A percentile compares a stretch with the other conserved stretches of the same genome.
These are phyloP conservation scores for Dolomedes plantarius DNA, from an alignment of 2,888 invertebrate species.

Conservation along the genomic window DNA sequence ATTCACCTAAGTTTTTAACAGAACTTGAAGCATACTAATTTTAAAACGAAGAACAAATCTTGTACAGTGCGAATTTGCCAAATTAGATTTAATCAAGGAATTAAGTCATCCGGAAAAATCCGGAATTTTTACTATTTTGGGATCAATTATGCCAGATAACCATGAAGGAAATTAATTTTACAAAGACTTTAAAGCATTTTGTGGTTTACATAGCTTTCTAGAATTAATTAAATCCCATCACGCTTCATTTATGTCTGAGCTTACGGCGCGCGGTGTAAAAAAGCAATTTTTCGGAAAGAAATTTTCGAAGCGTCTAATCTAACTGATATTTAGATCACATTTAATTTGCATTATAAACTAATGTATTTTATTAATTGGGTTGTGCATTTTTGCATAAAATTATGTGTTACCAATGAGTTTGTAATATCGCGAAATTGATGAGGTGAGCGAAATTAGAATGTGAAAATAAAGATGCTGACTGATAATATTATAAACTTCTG, in stretches of 20 bases:
- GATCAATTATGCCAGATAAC: not conserved
- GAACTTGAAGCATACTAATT: too few species aligned
- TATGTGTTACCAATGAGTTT: not conserved
- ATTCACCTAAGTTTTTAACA: too few species aligned
- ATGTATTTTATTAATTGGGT: conserved; percentile 7
- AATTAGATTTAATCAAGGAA: not conserved
- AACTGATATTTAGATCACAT: not conserved
- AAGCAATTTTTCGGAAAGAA: not conserved
- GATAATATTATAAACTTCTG: too few species aligned
- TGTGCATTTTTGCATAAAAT: not conserved
- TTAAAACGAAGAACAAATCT: too few species aligned
- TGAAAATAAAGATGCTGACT: not conserved
- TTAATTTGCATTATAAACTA: conserved; percentile 3
- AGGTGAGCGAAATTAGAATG: too few species aligned
- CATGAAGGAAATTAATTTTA: not conserved
- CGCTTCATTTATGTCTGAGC: not conserved
- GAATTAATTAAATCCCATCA: not conserved
- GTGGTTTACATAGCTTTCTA: conserved; percentile 2
- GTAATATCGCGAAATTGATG: not conserved
- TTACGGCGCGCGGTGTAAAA: not conserved
- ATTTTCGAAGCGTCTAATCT: not conserved
- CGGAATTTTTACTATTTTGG: not conserved
- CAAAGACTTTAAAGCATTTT: not conserved
- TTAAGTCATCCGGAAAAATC: not conserved
- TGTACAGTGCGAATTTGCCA: too few species aligned